These are phyloP conservation scores for Octodon degus DNA, from an alignment of 2,113 vertebrate species.

Conservation along the genomic window DNA sequence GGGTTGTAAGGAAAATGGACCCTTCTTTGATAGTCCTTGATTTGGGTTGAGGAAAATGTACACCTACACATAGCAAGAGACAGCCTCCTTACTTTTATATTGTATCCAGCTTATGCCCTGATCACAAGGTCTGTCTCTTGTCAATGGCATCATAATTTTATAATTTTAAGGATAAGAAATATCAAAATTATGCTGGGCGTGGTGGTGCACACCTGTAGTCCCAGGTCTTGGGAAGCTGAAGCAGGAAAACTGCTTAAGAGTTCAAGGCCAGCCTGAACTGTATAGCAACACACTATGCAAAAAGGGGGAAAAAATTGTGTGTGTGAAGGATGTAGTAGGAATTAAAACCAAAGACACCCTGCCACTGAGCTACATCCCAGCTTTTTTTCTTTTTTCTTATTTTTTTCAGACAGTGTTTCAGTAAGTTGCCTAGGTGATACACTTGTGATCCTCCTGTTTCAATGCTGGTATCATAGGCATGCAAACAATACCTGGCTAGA, in stretches of 20 bases:
- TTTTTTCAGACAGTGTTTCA: neutral
- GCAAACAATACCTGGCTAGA: neutral
- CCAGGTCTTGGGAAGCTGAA: neutral
- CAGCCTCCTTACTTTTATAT: neutral
- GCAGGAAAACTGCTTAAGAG: neutral
- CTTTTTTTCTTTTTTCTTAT: neutral
- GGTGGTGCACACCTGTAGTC: neutral
- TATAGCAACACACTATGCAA: neutral
- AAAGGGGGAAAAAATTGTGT: neutral
- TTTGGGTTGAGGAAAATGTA: neutral
- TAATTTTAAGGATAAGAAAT: neutral
- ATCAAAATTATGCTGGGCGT: neutral
- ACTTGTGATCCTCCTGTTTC: neutral
- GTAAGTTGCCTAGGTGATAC: neutral
- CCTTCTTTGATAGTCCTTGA: neutral
- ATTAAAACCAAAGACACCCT: neutral
- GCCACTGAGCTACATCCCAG: neutral
- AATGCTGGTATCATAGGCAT: neutral
- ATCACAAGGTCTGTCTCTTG: neutral
- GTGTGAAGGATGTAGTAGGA: neutral
- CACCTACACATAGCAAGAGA: neutral
- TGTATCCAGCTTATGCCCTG: neutral
- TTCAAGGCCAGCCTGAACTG: neutral
- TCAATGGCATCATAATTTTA: slow-evolving; percentile 25
- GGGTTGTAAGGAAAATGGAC: neutral